phyloP scores from a whole-genome alignment of 2,113 vertebrate genomes.

The Monarcha castaneiventris region DNA sequence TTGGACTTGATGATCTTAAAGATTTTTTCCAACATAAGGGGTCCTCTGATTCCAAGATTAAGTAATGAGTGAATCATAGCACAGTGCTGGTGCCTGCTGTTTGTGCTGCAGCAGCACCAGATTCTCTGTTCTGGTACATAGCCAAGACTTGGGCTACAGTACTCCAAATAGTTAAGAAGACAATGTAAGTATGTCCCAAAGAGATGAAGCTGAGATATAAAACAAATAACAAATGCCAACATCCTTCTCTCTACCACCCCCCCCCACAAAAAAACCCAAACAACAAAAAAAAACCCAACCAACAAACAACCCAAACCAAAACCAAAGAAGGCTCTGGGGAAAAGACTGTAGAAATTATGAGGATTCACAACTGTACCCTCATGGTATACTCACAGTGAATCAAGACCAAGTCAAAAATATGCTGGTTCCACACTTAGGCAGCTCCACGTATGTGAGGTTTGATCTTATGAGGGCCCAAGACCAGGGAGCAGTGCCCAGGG shows the following conservation, averaged over 20 bases:
- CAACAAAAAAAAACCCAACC: neutral
- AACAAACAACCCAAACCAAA: neutral
- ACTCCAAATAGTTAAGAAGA: neutral
- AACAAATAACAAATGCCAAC: neutral
- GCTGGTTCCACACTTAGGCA: neutral
- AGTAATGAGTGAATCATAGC: neutral
- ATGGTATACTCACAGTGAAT: neutral
- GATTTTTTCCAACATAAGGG: neutral
- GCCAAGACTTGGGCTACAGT: neutral
- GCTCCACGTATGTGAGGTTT: rapidly evolving
- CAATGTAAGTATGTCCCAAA: neutral
- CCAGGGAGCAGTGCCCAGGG: neutral
- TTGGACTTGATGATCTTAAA: neutral
- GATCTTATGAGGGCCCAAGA: neutral
- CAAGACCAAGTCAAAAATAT: neutral
- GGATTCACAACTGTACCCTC: neutral
- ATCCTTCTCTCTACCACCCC: neutral
- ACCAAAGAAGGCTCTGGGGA: neutral
- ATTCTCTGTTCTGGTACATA: neutral
- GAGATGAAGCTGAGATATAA: neutral
- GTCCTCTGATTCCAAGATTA: neutral
- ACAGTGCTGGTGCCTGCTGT: neutral
- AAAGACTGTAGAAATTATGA: neutral
- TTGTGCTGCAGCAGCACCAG: neutral
- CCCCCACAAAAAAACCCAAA: neutral